These are phyloP conservation scores for Polypedilum pembai DNA, from an alignment of 1,140 invertebrate species.

Conservation along the genomic window DNA sequence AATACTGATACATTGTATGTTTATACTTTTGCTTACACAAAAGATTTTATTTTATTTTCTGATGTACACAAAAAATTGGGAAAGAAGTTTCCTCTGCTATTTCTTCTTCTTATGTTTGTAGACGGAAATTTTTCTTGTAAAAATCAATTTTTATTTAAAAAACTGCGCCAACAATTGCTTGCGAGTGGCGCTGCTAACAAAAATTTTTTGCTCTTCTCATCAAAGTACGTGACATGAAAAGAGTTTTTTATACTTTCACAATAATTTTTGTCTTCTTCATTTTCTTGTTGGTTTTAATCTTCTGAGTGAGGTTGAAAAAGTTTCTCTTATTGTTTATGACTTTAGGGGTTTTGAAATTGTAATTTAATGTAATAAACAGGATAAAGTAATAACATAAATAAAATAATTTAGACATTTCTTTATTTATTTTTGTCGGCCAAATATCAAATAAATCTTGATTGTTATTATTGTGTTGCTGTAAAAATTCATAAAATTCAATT, in stretches of 20 bases:
- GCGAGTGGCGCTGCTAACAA: neutral
- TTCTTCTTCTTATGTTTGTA: neutral
- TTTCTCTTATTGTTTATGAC: no score
- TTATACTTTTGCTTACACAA: conserved; percentile 13
- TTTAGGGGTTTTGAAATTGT: no score
- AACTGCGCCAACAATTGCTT: neutral
- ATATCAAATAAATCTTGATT: no score
- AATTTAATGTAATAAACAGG: no score
- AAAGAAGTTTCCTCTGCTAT: neutral
- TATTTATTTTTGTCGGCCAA: no score
- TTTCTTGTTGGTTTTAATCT: neutral
- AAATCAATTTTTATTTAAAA: conserved; percentile 12
- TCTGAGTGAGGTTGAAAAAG: no score
- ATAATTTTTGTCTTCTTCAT: neutral
- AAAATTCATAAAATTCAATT: no score
- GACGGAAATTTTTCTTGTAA: conserved; percentile 13
- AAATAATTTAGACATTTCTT: no score
- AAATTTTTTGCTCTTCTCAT: neutral
- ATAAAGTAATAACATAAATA: no score
- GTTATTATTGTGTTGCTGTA: no score
- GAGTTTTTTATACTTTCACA: neutral
- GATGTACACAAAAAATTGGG: neutral
- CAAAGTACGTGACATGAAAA: conserved; percentile 1
- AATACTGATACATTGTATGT: conserved; percentile 13
- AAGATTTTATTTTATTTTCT: neutral